Percentiles rank a stretch among this genome's conserved stretches.
These are phyloP conservation scores for Dexiosoma caninum DNA, from an alignment of 2,888 invertebrate species.

Conservation along the genomic window DNA sequence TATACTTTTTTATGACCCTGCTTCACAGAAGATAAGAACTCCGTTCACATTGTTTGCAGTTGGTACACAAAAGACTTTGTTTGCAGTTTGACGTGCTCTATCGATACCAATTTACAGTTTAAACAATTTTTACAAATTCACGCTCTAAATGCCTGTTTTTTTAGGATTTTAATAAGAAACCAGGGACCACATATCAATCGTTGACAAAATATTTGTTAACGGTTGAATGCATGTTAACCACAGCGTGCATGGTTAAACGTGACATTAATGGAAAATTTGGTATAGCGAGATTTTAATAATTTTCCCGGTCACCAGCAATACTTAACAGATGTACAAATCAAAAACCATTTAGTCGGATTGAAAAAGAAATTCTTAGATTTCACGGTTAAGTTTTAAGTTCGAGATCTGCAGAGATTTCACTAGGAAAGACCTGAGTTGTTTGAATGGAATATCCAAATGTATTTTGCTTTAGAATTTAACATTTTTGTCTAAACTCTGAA, in stretches of 20 bases:
- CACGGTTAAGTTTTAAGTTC: no score
- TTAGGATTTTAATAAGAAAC: not conserved
- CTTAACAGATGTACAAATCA: no score
- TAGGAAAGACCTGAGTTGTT: no score
- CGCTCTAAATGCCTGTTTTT: slow-evolving; percentile 11
- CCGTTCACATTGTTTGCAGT: not conserved
- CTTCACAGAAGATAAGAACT: slow-evolving; percentile 44
- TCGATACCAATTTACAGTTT: slow-evolving; percentile 14
- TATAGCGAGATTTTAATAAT: no score
- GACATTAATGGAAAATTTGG: no score
- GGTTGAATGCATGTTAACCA: slow-evolving; percentile 25
- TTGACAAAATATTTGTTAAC: slow-evolving; percentile 47
- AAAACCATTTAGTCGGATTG: no score
- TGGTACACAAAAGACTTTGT: not conserved
- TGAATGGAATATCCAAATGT: no score
- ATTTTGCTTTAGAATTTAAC: no score
- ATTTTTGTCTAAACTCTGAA: no score
- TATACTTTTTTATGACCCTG: slow-evolving; percentile 48
- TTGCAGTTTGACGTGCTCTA: slow-evolving; percentile 29
- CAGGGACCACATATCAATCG: slow-evolving; percentile 40
- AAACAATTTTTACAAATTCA: slow-evolving; percentile 48
- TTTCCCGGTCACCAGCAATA: no score
- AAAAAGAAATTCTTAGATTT: no score
- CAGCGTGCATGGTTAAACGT: not conserved
- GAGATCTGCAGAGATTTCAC: no score